Evolutionary conservation across 1,140 invertebrate species (phyloP), one percentile per base, ranked within the genome.

Genomic region (Heliconius eleuchia): DNA sequence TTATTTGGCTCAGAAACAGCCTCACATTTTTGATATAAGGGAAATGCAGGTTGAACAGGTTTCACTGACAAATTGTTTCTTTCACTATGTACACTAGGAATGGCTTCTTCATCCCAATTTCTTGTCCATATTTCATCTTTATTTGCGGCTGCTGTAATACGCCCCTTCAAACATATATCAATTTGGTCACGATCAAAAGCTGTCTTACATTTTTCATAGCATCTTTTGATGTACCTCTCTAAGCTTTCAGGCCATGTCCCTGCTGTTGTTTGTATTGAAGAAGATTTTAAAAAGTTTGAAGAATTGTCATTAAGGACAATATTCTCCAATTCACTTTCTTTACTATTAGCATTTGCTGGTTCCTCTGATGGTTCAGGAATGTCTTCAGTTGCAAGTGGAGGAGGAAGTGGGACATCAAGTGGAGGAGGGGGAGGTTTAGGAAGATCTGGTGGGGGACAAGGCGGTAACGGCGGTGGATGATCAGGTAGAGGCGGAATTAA

Each of bases 181-280:
- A 99, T 98, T 90, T 98, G 97, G 95, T 99, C 98, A 94, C 98
- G 98, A 91, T 99, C 98, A 77, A 98, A 96, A 76, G 96, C 95
- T 18, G 97, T 98, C 85, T 96, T 96, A 88, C 98, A 99, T 94
- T 98, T 98, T 55, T 97, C 96, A 95, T 99, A 99, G 87, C 98
- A 98, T 82, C 97, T 96, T 85, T 97, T 97, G 16, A 99, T 98
- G 94, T 99, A 99, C 80, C 97, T 96, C 88, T 97, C 97, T 39
- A 98, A 89, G 77, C 96, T 96, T 73, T 97, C 96, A 2, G 97
- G 97, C 97, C 97, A 97, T n/a, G 92, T 92, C 82, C 95, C 95
- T 71, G 94, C 94, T 42, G 95, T 94, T 75, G 91, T 95, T 88
- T 95, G 87, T 86, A 91, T 89, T 76, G 90, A 83, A 55, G 89